phyloP scores from a whole-genome alignment of 1,140 invertebrate species.

The Diplogasteroides magnus region DNA sequence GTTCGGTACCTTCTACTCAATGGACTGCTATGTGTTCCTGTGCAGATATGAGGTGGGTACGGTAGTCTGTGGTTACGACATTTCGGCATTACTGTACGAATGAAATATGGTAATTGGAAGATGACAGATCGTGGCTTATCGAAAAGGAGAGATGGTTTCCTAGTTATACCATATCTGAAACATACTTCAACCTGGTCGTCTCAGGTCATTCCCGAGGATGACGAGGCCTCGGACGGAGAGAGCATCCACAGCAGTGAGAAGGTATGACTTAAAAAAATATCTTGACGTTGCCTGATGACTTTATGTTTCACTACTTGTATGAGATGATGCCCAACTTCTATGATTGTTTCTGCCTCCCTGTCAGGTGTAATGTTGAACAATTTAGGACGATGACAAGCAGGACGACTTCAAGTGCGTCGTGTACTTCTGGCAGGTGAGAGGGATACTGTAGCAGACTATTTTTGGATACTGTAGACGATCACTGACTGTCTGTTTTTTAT shows the following conservation, averaged over 20 bases:
- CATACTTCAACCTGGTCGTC: neutral
- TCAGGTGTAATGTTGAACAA: constrained; percentile 70
- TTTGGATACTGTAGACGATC: too few relatives aligned
- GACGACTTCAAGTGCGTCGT: constrained; percentile 91
- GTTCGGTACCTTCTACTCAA: constrained; percentile 83
- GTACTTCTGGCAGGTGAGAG: constrained; percentile 99
- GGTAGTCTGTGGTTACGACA: neutral
- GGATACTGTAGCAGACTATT: too few relatives aligned
- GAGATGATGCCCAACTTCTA: too few relatives aligned
- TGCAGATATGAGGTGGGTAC: constrained; percentile 83
- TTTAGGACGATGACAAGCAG: constrained; percentile 76
- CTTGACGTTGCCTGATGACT: too few relatives aligned
- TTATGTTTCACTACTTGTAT: too few relatives aligned
- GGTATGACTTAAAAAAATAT: too few relatives aligned
- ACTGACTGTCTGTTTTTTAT: too few relatives aligned
- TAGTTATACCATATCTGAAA: too few relatives aligned
- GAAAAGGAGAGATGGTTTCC: neutral
- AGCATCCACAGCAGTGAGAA: neutral
- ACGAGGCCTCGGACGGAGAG: constrained; percentile 11
- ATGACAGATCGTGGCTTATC: neutral
- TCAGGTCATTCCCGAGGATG: constrained; percentile 33
- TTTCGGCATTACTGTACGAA: neutral
- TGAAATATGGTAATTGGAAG: neutral
- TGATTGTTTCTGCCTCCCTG: too few relatives aligned
- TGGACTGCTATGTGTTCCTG: constrained; percentile 95